Base-by-base conservation (phyloP, 2,888 invertebrate species). In the Myopa testacea region DNA sequence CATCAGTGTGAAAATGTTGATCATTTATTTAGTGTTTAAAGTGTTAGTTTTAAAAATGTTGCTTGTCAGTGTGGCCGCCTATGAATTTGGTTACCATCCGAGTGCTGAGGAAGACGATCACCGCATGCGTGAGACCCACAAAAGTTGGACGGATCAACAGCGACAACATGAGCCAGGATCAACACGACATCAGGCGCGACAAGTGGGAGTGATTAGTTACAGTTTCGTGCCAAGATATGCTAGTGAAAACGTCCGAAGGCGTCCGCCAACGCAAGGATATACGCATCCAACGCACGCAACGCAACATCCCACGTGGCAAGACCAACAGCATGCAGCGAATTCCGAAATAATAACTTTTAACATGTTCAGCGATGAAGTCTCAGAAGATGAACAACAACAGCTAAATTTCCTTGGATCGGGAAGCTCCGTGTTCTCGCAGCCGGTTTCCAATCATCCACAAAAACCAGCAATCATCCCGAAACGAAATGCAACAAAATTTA, bases 101-200 rank as follows among this genome's bases (percentile, higher is more conserved):
- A 88, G 88, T 76, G 87, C 87, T 73, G 88, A 88, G 76, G 88
- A 88, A 80, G 85, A 86, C 65, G 88, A 87, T 80, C 83, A 82
- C 74, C 71, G 85, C 4, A 70, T 86, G 75, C 82, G 86, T 4
- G 85, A 84, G 40, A 84, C 85, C 8, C 81, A 81, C 26, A 81
- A 78, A 45, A 84, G 81, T 8, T 87, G 87, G 87, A 86, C 86
- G 16, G 84, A 84, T 4, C 82, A 10, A 65, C 37, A 83, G 14
- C 79, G 80, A 0, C 82, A 78, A 4, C 79, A 79, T 12, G 71
- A 16, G 1, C n/a, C 34, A 10, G 79, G 75, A 73, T 26, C 75
- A 12, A 40, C 4, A 12, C 55, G 55, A 3, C 38, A 37, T 38
- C 19, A 3, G 34, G 55, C 19, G 4, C 19, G 62, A 55, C 38